Evolutionary conservation across 2,797 vertebrate genomes (phyloP).

Genomic region (Gymnodraco acuticeps): DNA sequence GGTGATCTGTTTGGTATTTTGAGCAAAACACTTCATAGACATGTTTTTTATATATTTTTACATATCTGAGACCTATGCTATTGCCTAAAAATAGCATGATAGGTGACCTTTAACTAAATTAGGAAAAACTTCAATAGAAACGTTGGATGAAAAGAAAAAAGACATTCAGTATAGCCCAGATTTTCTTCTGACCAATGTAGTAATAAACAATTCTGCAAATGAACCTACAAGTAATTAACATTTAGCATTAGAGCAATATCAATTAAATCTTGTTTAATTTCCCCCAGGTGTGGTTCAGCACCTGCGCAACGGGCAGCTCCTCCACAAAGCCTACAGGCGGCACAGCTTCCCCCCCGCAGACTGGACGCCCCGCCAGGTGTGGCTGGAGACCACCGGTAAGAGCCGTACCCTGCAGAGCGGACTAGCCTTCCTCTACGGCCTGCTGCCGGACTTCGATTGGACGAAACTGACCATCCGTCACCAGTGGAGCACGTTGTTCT

Average conservation of each 20-base stretch:
- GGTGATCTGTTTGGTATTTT: no score
- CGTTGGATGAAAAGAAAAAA: no score
- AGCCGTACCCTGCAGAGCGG: slow-evolving; percentile 96
- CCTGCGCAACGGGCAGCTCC: slow-evolving; percentile 91
- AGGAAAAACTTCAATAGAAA: no score
- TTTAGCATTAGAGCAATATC: not conserved
- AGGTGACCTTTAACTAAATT: no score
- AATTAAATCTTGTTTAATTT: not conserved
- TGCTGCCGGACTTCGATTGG: slow-evolving; percentile 93
- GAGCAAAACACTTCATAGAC: no score
- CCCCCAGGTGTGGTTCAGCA: slow-evolving; percentile 94
- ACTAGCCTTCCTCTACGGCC: slow-evolving; percentile 91
- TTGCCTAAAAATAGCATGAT: no score
- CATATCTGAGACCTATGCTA: no score
- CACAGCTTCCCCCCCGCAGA: slow-evolving; percentile 87
- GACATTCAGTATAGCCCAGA: no score
- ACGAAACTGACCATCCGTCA: slow-evolving; percentile 88
- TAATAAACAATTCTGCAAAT: not conserved
- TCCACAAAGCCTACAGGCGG: slow-evolving; percentile 90
- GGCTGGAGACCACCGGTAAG: slow-evolving; percentile 94
- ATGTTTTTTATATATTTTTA: no score
- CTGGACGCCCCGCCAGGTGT: slow-evolving; percentile 90
- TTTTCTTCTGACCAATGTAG: not conserved
- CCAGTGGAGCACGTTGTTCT: slow-evolving; percentile 96
- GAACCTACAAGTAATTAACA: not conserved